These are phyloP conservation scores for Microcebus jonahi DNA, from an alignment of 2,113 vertebrate genomes.

Conservation along the genomic window DNA sequence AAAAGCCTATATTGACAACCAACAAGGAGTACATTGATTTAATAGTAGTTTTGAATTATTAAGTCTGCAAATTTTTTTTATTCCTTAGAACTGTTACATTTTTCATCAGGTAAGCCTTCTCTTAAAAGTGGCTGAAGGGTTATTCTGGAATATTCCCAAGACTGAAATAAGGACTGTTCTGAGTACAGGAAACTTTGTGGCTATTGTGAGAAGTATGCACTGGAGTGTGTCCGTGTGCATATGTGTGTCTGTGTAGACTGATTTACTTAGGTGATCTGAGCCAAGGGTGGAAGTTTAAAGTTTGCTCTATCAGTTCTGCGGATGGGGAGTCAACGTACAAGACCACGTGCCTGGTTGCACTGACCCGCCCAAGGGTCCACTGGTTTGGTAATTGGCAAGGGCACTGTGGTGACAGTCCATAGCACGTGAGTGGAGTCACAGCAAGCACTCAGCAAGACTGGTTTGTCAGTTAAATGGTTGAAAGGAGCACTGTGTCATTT, in stretches of 20 bases:
- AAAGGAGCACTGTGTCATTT: background rate
- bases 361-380: background rate
- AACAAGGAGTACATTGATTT: constrained; percentile 54
- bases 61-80: constrained; percentile 49
- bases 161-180: background rate
- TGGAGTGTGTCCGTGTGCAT: background rate
- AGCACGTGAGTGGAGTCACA: background rate
- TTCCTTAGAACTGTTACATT: background rate
- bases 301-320: background rate
- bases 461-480: background rate
- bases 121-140: background rate
- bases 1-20: constrained; percentile 61
- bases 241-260: background rate
- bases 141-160: background rate
- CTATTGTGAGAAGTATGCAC: background rate
- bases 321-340: background rate
- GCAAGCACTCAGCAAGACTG: background rate
- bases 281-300: background rate
- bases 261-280: background rate
- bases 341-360: background rate
- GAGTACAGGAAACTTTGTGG: background rate
- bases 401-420: background rate
- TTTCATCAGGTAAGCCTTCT: constrained; percentile 16
- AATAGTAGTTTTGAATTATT: constrained; percentile 41
- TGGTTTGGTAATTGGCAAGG: background rate